phyloP scores from a whole-genome alignment of 1,140 invertebrate species.

The Papilio machaon region DNA sequence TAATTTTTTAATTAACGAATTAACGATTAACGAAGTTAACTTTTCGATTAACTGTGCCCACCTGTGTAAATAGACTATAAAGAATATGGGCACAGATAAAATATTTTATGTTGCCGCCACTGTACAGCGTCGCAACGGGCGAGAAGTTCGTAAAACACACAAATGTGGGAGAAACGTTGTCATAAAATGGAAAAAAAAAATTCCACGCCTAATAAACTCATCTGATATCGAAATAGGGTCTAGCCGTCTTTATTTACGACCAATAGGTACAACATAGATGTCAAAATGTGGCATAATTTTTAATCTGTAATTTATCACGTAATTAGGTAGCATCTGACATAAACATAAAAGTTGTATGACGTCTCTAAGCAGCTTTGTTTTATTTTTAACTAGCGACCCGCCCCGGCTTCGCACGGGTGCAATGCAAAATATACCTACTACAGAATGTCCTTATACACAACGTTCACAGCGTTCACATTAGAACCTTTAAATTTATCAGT shows the following conservation, averaged over 20 bases:
- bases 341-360: not conserved
- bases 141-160: constrained; percentile 14
- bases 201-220: constrained; percentile 24
- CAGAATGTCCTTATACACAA: no score
- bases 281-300: not conserved
- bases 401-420: no score
- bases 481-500: no score
- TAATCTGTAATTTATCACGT: not conserved
- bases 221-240: constrained; percentile 7
- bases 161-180: constrained; percentile 24
- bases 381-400: no score
- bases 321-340: not conserved
- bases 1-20: no score
- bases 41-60: no score
- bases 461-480: no score
- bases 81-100: constrained; percentile 17
- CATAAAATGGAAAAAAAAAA: constrained; percentile 33
- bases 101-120: constrained; percentile 16
- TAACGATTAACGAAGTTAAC: no score
- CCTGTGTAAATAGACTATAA: constrained; percentile 11
- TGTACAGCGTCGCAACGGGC: constrained; percentile 8
- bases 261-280: not conserved
- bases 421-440: no score
- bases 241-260: constrained; percentile 7
- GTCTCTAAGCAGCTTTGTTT: no score